A percentile compares a stretch with the other conserved stretches of the same genome.
Evolutionary conservation across 2,113 vertebrate genomes (phyloP).

Genomic region (Condylura cristata): DNA sequence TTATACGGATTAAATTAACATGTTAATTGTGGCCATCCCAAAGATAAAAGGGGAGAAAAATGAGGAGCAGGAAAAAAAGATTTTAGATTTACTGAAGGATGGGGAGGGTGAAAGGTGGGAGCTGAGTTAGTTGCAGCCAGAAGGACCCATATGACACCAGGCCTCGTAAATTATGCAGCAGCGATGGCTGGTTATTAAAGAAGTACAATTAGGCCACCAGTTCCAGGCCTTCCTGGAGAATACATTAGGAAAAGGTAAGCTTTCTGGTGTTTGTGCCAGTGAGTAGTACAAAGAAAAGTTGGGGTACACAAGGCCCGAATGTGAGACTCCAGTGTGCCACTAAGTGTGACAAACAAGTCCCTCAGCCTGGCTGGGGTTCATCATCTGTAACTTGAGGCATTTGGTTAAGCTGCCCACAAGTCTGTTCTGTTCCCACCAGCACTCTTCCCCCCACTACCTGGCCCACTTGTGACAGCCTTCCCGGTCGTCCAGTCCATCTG

Average conservation of each 20-base stretch:
- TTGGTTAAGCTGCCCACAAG: neutral
- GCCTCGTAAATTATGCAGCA: neutral
- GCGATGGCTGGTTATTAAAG: neutral
- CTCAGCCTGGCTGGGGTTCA: neutral
- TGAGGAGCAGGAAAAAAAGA: neutral
- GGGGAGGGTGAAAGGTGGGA: neutral
- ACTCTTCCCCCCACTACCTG: accelerated
- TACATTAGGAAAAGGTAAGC: neutral
- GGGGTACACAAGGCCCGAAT: neutral
- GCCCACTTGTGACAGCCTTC: neutral
- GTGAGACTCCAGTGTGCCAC: neutral
- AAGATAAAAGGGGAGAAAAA: neutral
- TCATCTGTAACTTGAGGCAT: neutral
- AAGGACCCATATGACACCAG: neutral
- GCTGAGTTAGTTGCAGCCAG: accelerated
- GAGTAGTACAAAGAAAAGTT: accelerated
- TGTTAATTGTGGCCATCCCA: neutral
- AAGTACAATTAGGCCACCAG: neutral
- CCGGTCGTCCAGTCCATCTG: neutral
- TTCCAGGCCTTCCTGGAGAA: neutral
- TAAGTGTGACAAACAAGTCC: too few species aligned
- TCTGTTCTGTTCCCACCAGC: neutral
- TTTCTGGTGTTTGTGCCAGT: accelerated
- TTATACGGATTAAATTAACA: neutral
- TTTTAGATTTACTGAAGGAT: neutral